Base-by-base conservation (phyloP, 64 coral and sea anemone species). In the Montipora sp. region DNA sequence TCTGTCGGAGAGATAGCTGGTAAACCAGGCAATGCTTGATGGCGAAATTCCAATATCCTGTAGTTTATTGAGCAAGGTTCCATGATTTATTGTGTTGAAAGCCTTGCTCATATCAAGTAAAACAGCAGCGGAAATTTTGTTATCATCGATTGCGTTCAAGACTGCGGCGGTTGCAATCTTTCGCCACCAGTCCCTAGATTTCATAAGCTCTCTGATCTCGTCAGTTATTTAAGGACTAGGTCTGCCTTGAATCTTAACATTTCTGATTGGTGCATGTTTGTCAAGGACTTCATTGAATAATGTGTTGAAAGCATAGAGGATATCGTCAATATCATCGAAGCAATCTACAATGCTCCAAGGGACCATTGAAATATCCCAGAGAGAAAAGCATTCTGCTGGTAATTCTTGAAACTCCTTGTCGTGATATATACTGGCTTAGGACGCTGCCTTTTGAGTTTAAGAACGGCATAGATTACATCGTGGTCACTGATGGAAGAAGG, bases 401-500 rank as follows among this genome's bases (percentile, higher is more conserved):
- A 95, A 3, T 80, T 78, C 80, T 89, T 89, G 14, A 95, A 89
- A 78, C 69, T 95, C 3, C 58, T 69, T n/a, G 73, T 78, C 14
- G 73, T 90, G 7, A 84, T 89, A 22, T 77, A 90, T 14, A 48
- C 80, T 48, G 79, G 87, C 48, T 69, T 65, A 46, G 66, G n/a
- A 48, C 83, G 79, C 11, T 18, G 51, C 8, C 8, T 19, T 77
- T 90, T 94, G 18, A 94, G 66, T 47, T 77, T 67, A 0, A 94
- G 77, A 61, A 67, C 48, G 23, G 44, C 68, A 74, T 13, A 89
- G 48, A 93, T 76, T 48, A 93, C n/a, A 86, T 73, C 76, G 63
- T 93, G 91, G 57, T 93, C 83, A 43, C 91, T 93, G 10, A 93
- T 79, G n/a, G 84, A 58, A 20, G 73, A 81, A 13, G 67, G 15